Evolutionary conservation across 2,888 invertebrate species (phyloP), one percentile per base, ranked within the genome.

Genomic region (Podabrus alpinus): DNA sequence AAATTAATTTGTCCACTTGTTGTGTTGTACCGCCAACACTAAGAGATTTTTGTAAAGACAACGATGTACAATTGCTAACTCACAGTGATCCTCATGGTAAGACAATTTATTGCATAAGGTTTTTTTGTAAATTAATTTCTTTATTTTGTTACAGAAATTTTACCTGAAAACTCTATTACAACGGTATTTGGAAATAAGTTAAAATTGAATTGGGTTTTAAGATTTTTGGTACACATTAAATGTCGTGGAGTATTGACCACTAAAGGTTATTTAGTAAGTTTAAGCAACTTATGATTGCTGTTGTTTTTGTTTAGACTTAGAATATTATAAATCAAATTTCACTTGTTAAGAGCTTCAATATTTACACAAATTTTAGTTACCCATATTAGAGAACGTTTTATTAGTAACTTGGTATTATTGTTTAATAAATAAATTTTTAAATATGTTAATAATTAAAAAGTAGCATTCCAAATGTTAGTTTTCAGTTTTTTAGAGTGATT

Each of bases 11-110:
- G 72, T 93, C 95, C 1, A 94, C 95, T 13, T 98, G 98, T 86
- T 98, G 98, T 88, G 95, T 97, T 3, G 97, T 99, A 71, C 98
- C 98, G 17, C 94, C 96, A 1, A 92, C 95, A 2, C 89, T 99
- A 79, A 94, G 96, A 86, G 92, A 93, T 79, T 99, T 96, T 88
- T 97, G 98, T 77, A 94, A 95, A 82, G 93, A 94, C 79, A 93
- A 97, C 83, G 95, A 96, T 83, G 94, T 99, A 77, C 97, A 97
- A 85, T 88, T 99, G 59, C 89, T 99, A 19, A 99, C 98, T 0
- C 99, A 99, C 86, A 97, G 95, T 83, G 99, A 99, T 87, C 96
- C 97, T 0, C 92, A 92, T 84, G 94, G 96, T 96, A 88, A 88
- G 81, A 78, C 15, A 25, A 4, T 45, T 11, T 45, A n/a, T n/a